Conservation (phyloP, 1,140 invertebrate species). For the Pogonus chalceus region DNA sequence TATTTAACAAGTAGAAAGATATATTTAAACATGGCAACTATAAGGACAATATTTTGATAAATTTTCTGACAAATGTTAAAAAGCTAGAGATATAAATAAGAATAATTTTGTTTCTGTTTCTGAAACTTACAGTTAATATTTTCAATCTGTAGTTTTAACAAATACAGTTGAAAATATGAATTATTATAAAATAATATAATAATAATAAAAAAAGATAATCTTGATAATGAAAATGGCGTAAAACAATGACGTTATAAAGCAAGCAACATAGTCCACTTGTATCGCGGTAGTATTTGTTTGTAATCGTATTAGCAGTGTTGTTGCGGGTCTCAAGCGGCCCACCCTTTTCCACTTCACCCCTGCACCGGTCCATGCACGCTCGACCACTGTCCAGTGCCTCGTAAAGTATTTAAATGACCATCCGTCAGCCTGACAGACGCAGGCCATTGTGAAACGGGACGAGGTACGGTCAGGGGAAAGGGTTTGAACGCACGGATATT, state of each 20-base stretch:
- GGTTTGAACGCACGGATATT: not conserved
- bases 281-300: slow-evolving; percentile 5
- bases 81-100: too few species aligned
- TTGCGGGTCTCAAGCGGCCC: slow-evolving; percentile 20
- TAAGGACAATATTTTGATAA: too few species aligned
- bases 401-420: slow-evolving; percentile 25
- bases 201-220: too few species aligned
- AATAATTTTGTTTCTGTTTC: too few species aligned
- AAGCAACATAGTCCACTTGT: not conserved
- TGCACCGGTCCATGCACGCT: not conserved
- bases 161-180: too few species aligned
- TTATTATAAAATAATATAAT: too few species aligned
- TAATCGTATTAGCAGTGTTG: slow-evolving; percentile 12
- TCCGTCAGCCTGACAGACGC: slow-evolving; percentile 18
- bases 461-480: too few species aligned
- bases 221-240: slow-evolving; percentile 3
- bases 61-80: too few species aligned
- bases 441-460: not conserved
- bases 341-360: not conserved
- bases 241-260: not conserved
- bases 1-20: too few species aligned
- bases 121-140: too few species aligned
- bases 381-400: slow-evolving; percentile 19
- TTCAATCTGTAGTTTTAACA: too few species aligned
- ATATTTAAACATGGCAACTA: too few species aligned